A percentile compares a stretch with the other conserved stretches of the same genome.
These are phyloP conservation scores for Aspiorhynchus laticeps DNA, from an alignment of 2,113 vertebrate species.

Conservation along the genomic window DNA sequence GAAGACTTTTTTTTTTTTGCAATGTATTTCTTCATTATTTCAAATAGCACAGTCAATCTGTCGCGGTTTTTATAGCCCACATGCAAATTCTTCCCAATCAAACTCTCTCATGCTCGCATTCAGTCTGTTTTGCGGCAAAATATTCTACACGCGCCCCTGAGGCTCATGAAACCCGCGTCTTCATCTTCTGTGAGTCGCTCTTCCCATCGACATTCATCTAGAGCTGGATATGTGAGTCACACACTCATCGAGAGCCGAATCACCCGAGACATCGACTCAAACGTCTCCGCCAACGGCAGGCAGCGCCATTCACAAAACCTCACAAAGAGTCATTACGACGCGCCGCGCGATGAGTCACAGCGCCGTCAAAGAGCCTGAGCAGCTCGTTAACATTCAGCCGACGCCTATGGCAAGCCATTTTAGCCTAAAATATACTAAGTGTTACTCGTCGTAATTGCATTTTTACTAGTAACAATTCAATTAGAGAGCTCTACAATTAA, in stretches of 20 bases:
- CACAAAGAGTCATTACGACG: slow-evolving; percentile 30
- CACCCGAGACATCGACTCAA: slow-evolving; percentile 38
- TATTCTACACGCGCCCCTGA: neutral
- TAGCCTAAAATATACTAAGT: too few relatives aligned
- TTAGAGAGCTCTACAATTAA: too few relatives aligned
- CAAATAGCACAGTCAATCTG: neutral
- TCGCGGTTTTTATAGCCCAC: neutral
- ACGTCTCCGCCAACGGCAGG: neutral
- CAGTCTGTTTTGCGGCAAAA: neutral
- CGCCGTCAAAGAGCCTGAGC: slow-evolving; percentile 36
- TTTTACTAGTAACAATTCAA: too few relatives aligned
- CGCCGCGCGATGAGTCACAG: slow-evolving; percentile 50
- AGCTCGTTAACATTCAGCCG: slow-evolving; percentile 52
- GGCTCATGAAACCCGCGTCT: neutral
- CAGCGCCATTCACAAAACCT: slow-evolving; percentile 54
- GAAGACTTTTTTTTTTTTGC: neutral
- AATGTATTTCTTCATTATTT: neutral
- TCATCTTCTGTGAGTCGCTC: slow-evolving; percentile 16
- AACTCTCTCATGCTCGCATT: neutral
- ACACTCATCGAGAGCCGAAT: slow-evolving; percentile 40
- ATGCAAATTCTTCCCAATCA: neutral
- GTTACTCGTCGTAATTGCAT: too few relatives aligned
- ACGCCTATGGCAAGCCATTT: too few relatives aligned
- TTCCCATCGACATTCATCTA: slow-evolving; percentile 36
- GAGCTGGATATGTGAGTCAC: slow-evolving; percentile 13